These are phyloP conservation scores for Synanthedon formicaeformis DNA, from an alignment of 2,888 invertebrate species.

Conservation along the genomic window DNA sequence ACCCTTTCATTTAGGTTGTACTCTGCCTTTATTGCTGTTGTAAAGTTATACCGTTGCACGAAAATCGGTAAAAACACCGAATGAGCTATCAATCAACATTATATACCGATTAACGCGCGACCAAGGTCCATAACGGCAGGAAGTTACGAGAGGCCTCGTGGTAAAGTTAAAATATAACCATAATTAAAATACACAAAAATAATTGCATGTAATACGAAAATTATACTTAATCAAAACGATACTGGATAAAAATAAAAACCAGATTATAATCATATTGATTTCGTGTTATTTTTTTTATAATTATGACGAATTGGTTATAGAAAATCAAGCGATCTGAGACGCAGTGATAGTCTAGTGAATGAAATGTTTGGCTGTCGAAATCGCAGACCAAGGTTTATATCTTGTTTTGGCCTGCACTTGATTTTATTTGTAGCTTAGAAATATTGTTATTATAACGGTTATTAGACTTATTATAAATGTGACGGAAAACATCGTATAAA, in stretches of 20 bases:
- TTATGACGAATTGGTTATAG: no score
- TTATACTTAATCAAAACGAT: slow-evolving; percentile 5
- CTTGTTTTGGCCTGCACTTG: no score
- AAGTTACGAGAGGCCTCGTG: slow-evolving; percentile 36
- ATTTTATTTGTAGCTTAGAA: no score
- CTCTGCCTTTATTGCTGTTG: background rate
- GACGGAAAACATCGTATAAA: no score
- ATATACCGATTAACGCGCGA: slow-evolving; percentile 42
- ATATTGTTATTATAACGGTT: no score
- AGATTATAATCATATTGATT: no score
- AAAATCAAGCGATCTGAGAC: background rate
- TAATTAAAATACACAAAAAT: slow-evolving; percentile 21
- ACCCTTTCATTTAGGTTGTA: background rate
- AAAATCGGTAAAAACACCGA: slow-evolving; percentile 43
- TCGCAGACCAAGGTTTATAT: no score
- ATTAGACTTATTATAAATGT: no score
- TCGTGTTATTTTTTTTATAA: no score
- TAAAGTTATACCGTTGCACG: slow-evolving; percentile 3
- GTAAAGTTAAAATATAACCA: slow-evolving; percentile 28
- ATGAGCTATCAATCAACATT: slow-evolving; percentile 52
- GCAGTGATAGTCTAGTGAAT: no score
- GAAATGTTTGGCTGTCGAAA: no score
- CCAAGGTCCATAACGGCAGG: slow-evolving; percentile 33
- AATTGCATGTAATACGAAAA: slow-evolving; percentile 19
- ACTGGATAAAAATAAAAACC: background rate